Base-by-base conservation (phyloP, 1,140 invertebrate species). In the Mercenaria mercenaria region DNA sequence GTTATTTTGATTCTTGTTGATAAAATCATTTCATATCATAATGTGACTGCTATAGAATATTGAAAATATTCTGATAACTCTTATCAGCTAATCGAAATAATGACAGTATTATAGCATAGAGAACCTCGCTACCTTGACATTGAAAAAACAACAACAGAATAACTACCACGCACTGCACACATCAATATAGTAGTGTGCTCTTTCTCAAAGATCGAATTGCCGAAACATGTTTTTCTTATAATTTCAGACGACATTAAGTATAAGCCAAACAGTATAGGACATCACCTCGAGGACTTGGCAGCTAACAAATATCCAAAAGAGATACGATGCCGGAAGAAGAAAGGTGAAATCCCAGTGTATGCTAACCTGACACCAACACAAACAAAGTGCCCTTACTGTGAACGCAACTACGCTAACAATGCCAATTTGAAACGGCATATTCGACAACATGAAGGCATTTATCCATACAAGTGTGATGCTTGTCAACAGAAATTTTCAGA, bases 401-500 rank as follows among this genome's bases (percentile, higher is more conserved):
- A 76, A 23, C 37, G 41, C 15, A 41, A 43, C n/a, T 43, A 43
- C 37, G 37, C 72, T n/a, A 76, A 50, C 29, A 39, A 76, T n/a
- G 72, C 39, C 72, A 76, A 76, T 32, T 20, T 76, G 41, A 41
- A 50, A 76, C 72, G 72, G 13, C 72, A 76, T 32, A 76, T 76
- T 29, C 72, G 72, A 8, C 3, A 43, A 23, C 72, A 76, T 43
- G 72, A 76, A 32, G 72, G 72, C 10, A 50, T 43, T 6, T 76
- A 43, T 32, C 72, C 72, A 26, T 76, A 76, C 39, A 34, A 76
- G 72, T 76, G 72, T n/a, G 2, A 76, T 23, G 20, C 37, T 20
- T 76, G 72, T 76, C 18, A 41, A 11, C 20, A 23, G 37, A 41
- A 76, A 37, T 76, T 43, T 50, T 15, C 72, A 0, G 72, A 76